phyloP scores from a whole-genome alignment of 2,797 vertebrate species.

The Hyperoplus immaculatus region DNA sequence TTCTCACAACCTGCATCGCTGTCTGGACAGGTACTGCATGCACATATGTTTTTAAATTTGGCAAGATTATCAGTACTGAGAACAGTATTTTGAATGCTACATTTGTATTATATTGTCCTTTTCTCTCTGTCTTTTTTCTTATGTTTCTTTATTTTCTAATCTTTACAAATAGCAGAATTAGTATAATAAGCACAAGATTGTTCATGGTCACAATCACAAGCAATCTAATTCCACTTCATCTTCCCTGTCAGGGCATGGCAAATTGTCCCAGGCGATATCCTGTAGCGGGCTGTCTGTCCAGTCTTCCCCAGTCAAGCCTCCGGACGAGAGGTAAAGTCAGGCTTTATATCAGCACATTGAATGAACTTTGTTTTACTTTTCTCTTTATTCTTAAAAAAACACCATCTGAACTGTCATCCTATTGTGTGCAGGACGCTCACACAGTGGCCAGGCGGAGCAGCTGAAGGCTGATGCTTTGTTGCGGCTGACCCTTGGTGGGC shows the following conservation, averaged over 20 bases:
- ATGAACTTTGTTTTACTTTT: background rate
- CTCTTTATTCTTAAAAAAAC: background rate
- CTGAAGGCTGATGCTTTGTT: slow-evolving; percentile 89
- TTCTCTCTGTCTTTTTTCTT: background rate
- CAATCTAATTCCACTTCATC: background rate
- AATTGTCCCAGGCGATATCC: slow-evolving; percentile 87
- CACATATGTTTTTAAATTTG: slow-evolving; percentile 9
- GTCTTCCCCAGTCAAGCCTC: slow-evolving; percentile 77
- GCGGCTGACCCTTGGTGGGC: slow-evolving; percentile 89
- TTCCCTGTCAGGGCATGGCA: slow-evolving; percentile 77
- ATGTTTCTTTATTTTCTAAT: background rate
- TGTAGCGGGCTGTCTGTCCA: slow-evolving; percentile 85
- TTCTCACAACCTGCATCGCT: slow-evolving; percentile 76
- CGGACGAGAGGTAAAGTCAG: slow-evolving; percentile 70
- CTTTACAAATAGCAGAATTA: background rate
- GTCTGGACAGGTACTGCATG: slow-evolving; percentile 80
- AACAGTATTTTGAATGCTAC: background rate
- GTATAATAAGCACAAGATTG: background rate
- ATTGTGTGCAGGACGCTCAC: slow-evolving; percentile 82
- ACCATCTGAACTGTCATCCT: background rate
- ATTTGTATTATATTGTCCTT: background rate
- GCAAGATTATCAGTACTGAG: background rate
- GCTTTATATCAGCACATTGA: slow-evolving; percentile 7
- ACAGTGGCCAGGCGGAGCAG: slow-evolving; percentile 81
- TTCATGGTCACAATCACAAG: background rate